Evolutionary conservation across 2,113 vertebrate species (phyloP).

Genomic region (Chlamydotis undulata): DNA sequence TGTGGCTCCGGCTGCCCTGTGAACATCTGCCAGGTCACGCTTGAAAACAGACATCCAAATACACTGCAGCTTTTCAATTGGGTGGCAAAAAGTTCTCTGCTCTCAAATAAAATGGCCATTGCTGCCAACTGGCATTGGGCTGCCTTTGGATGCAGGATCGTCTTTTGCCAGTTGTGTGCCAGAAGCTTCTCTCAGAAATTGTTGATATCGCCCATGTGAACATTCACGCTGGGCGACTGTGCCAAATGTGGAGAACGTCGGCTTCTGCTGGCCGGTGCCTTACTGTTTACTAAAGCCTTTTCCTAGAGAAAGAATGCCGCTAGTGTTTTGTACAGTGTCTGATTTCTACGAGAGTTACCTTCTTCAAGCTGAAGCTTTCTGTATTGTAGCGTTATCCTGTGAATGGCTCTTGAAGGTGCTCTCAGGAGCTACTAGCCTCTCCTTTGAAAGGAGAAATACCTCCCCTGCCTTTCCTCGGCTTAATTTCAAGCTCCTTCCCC

Average conservation of each 20-base stretch:
- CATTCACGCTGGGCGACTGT: neutral
- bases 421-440: neutral
- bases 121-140: neutral
- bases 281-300: neutral
- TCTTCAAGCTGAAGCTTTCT: neutral
- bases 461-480: neutral
- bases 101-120: neutral
- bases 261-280: neutral
- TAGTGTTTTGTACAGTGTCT: neutral
- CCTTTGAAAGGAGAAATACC: neutral
- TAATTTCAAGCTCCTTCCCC: neutral
- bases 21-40: neutral
- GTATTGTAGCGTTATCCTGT: neutral
- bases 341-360: neutral
- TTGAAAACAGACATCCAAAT: neutral
- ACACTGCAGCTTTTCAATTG: neutral
- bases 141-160: neutral
- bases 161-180: neutral
- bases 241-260: neutral
- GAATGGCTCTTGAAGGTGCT: neutral
- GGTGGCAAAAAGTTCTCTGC: neutral
- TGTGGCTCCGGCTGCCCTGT: neutral
- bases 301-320: neutral
- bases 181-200: neutral
- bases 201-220: neutral